Percentiles rank a stretch among this genome's conserved stretches.
Evolutionary conservation across 2,113 vertebrate genomes (phyloP).

Genomic region (Melanerpes aurifrons): DNA sequence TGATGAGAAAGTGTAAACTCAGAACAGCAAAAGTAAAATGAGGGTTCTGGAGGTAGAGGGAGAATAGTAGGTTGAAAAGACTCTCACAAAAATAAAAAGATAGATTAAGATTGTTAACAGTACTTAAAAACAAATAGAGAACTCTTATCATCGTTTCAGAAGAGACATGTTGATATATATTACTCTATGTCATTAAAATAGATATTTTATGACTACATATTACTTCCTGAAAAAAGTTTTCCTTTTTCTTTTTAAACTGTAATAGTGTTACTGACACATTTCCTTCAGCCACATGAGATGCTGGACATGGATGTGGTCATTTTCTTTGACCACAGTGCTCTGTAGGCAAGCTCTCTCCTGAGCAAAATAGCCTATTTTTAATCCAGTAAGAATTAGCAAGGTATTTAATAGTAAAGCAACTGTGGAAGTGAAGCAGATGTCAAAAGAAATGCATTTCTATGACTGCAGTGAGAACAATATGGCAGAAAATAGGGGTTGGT

Average conservation of each 20-base stretch:
- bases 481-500: not conserved
- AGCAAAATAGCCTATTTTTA: not conserved
- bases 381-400: not conserved
- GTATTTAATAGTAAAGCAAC: not conserved
- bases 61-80: not conserved
- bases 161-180: not conserved
- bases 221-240: not conserved
- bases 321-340: not conserved
- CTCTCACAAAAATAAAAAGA: not conserved
- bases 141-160: not conserved
- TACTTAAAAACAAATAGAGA: not conserved
- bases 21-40: not conserved
- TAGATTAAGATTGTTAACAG: not conserved
- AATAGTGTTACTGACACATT: not conserved
- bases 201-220: not conserved
- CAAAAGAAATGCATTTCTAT: not conserved
- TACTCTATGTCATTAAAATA: not conserved
- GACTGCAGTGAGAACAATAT: not conserved
- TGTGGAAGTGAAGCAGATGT: not conserved
- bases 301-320: conserved; percentile 15
- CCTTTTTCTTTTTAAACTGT: not conserved
- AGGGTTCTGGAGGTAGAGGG: not conserved
- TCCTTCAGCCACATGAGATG: not conserved
- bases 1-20: not conserved
- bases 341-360: not conserved